These are phyloP conservation scores for Carterocephalus palaemon DNA, from an alignment of 2,888 invertebrate species.

Conservation along the genomic window DNA sequence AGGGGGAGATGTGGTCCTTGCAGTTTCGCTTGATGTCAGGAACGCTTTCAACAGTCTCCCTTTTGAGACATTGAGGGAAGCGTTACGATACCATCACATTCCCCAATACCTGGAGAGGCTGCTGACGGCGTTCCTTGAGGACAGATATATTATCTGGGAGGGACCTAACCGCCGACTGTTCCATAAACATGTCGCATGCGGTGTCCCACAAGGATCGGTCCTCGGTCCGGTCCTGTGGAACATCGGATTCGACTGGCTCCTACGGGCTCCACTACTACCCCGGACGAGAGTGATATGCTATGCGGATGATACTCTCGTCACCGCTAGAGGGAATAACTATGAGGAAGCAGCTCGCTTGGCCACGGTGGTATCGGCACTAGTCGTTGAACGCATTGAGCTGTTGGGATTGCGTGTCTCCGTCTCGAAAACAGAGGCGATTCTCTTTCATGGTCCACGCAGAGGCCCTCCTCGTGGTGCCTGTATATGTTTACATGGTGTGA, in stretches of 20 bases:
- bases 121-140: no score
- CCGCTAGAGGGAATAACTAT: background rate
- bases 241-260: slow-evolving; percentile 28
- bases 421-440: background rate
- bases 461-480: background rate
- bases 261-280: slow-evolving; percentile 14
- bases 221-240: slow-evolving; percentile 32
- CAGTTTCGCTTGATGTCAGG: slow-evolving; percentile 30
- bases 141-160: no score
- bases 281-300: slow-evolving; percentile 19
- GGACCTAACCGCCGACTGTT: no score
- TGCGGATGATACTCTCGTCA: slow-evolving; percentile 26
- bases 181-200: no score
- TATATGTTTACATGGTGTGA: no score
- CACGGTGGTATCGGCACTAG: background rate
- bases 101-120: slow-evolving; percentile 29
- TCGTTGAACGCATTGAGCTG: background rate
- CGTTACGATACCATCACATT: slow-evolving; percentile 25
- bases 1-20: slow-evolving; percentile 25
- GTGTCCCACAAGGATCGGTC: slow-evolving; percentile 32
- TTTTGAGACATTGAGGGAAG: slow-evolving; percentile 23
- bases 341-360: background rate
- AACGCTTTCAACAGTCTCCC: slow-evolving; percentile 34
- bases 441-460: background rate
- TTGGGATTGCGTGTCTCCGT: background rate